Percentiles rank a stretch among this genome's conserved stretches.
These are phyloP conservation scores for Drosophila persimilis DNA, from an alignment of 1,140 invertebrate species.

Conservation along the genomic window DNA sequence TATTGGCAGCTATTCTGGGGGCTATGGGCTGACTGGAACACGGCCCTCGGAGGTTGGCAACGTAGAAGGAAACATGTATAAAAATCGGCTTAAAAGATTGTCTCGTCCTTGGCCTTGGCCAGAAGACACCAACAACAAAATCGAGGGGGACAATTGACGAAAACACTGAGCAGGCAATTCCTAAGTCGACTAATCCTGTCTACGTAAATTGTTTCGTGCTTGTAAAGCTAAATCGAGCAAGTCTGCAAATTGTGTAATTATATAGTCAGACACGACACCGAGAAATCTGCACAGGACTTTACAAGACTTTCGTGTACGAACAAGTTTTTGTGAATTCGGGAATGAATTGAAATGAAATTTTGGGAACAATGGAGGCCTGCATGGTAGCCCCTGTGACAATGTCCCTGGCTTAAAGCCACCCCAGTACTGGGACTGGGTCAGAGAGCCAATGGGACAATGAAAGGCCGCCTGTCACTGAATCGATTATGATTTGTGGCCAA, in stretches of 20 bases:
- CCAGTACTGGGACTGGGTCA: neutral
- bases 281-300: no score
- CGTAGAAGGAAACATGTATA: conserved; percentile 2
- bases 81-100: conserved; percentile 45
- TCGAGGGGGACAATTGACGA: conserved; percentile 29
- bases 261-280: no score
- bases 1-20: conserved; percentile 21
- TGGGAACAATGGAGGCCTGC: no score
- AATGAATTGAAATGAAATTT: neutral
- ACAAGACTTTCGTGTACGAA: neutral
- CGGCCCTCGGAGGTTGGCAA: neutral
- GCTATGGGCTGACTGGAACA: neutral
- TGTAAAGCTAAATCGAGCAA: conserved; percentile 42
- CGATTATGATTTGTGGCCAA: conserved; percentile 71
- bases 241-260: conserved; percentile 9
- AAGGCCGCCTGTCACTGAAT: conserved; percentile 47
- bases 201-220: conserved; percentile 36
- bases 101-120: conserved; percentile 22
- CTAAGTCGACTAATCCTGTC: conserved; percentile 53
- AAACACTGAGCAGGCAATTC: conserved; percentile 18
- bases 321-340: neutral
- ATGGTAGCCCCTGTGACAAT: no score
- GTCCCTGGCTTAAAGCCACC: neutral
- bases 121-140: neutral
- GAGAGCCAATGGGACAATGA: conserved; percentile 10